Base-by-base conservation (phyloP, 2,797 vertebrate species). In the Gymnothorax reevesii region DNA sequence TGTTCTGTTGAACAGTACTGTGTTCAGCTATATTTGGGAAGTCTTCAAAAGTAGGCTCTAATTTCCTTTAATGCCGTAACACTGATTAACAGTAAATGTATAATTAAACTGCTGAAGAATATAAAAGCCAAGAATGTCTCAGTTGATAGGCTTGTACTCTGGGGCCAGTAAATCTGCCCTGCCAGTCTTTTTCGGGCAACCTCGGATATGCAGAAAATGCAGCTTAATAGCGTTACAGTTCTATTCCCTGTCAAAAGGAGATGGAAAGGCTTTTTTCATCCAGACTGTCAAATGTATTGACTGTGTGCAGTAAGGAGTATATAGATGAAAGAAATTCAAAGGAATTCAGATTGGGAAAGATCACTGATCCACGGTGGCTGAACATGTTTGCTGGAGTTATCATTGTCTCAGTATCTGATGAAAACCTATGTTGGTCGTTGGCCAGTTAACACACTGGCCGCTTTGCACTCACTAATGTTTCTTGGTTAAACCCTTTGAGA, bases 271-370 rank as follows among this genome's bases (percentile, higher is more conserved):
- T 17, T 84, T 90, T 88, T 83, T 64, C 20, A 82, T 59, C 89
- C 71, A 2, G 17, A 52, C n/a, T 57, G 83, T 69, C 82, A 84
- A 88, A 89, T 84, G 84, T 93, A 92, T 93, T 90, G 88, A 71
- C 86, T 20, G 20, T 49, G 33, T 22, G 66, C 49, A 88, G 90
- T 86, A 88, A 91, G 79, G 17, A 87, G 91, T 86, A 89, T 91
- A 88, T 89, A 88, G 54, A 85, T 77, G 73, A 42, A 77, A 87
- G 90, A 90, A 88, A 87, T 79, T 52, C 15, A 66, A 82, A 60
- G 57, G 75, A 20, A 77, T 83, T 91, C 92, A 57, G 89, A 88
- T 69, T 90, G 89, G 49, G 13, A 71, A 27, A 49, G 5, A 13
- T 83, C 64, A 13, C 91, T 90, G 89, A 91, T 88, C 60, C 73